Percentiles rank a stretch among this genome's conserved stretches.
These are phyloP conservation scores for Sylvilagus floridanus DNA, from an alignment of 2,797 vertebrate species.

Conservation along the genomic window DNA sequence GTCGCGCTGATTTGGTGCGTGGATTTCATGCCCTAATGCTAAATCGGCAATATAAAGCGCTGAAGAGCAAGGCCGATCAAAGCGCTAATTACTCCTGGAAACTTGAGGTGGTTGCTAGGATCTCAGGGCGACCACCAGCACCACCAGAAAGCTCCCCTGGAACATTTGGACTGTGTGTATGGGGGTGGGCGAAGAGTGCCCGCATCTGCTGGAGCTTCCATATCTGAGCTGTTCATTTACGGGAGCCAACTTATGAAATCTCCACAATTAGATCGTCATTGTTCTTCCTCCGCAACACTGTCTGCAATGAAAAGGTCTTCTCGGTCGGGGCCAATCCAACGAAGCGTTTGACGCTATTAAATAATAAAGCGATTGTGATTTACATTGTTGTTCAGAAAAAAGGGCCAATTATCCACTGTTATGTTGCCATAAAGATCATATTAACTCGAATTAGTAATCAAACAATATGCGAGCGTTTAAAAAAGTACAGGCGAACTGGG, in stretches of 20 bases:
- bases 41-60: slow-evolving; percentile 78
- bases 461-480: slow-evolving; percentile 91
- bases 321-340: slow-evolving; percentile 93
- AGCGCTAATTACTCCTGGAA: slow-evolving; percentile 86
- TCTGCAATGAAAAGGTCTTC: slow-evolving; percentile 91
- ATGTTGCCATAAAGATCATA: slow-evolving; percentile 95
- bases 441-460: slow-evolving; percentile 96
- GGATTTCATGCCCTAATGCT: slow-evolving; percentile 71
- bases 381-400: slow-evolving; percentile 93
- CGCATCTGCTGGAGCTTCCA: slow-evolving; percentile 90
- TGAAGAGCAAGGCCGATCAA: slow-evolving; percentile 81
- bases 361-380: slow-evolving; percentile 98
- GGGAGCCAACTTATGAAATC: slow-evolving; percentile 92
- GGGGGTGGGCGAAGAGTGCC: slow-evolving; percentile 84
- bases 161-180: slow-evolving; percentile 66
- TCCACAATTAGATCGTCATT: slow-evolving; percentile 93
- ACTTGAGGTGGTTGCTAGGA: slow-evolving; percentile 90
- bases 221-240: slow-evolving; percentile 91
- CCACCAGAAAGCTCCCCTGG: slow-evolving; percentile 83
- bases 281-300: slow-evolving; percentile 91
- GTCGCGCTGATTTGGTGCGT: slow-evolving; percentile 75
- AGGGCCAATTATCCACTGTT: slow-evolving; percentile 95
- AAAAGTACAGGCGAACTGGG: slow-evolving; percentile 86
- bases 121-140: slow-evolving; percentile 81
- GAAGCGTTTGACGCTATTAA: slow-evolving; percentile 98